Base-by-base conservation (phyloP, 2,113 vertebrate species). In the Laticauda colubrina region DNA sequence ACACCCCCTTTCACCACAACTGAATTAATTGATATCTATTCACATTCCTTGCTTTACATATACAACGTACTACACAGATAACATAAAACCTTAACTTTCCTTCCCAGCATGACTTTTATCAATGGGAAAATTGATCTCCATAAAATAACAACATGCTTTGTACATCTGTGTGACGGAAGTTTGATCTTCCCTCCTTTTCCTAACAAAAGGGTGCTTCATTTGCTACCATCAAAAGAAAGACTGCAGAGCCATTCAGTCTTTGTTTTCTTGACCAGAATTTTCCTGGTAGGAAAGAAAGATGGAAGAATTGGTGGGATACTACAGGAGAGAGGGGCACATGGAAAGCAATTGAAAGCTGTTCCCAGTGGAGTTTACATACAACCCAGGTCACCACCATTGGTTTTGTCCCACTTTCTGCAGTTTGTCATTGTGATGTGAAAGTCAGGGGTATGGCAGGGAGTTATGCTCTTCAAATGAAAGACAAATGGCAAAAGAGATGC, bases 41-140 rank as follows among this genome's bases (percentile, higher is more conserved):
- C 90, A 64, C 53, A 48, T 10, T 29, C 75, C 48, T 21, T 94
- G 90, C 92, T 85, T 88, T 4, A 87, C 91, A 23, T n/a, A 94
- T 0, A 87, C 51, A 39, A 45, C 75, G 87, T 61, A 7, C 85
- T 56, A 48, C 39, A 69, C 1, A 87, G 89, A n/a, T 1, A 64
- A 81, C 34, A 89, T 39, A 64, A 51, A 57, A 64, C 45, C 56
- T 94, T 4, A 48, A 86, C 59, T 87, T 69, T 85, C 24, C 59
- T 18, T 34, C 94, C 89, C 75, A 56, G 18, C 26, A 51, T 92
- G 54, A 9, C 92, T 8, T 20, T 12, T 87, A 90, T 1, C 23
- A 9, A 43, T 94, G 5, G 0, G 61, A 81, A 92, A 20, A 2
- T 29, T 89, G 45, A 92, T 69, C 92, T 51, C 81, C n/a, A 89